These are phyloP conservation scores for Drosophila mauritiana DNA, from an alignment of 1,140 invertebrate genomes.

Conservation along the genomic window DNA sequence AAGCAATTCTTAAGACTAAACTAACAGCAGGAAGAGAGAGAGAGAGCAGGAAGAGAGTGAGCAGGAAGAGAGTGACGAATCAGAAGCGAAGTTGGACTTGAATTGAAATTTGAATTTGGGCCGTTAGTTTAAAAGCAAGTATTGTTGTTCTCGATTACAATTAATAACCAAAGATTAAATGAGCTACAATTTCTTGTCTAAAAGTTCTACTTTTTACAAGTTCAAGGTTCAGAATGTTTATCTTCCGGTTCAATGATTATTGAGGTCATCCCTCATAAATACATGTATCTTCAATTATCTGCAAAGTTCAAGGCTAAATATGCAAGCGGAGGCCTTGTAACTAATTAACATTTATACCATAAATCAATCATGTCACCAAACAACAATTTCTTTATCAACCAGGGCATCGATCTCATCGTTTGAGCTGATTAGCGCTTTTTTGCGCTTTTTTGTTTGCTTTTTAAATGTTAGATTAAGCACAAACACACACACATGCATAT, in stretches of 20 bases:
- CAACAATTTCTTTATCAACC: constrained; percentile 11
- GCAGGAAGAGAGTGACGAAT: constrained; percentile 31
- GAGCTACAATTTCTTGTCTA: not conserved
- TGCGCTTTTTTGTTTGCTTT: constrained; percentile 19
- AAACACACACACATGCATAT: not conserved
- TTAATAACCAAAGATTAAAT: not conserved
- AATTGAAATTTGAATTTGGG: constrained; percentile 37
- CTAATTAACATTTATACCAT: constrained; percentile 4
- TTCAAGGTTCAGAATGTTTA: not conserved
- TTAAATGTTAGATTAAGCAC: constrained; percentile 10
- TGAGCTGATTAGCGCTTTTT: constrained; percentile 16
- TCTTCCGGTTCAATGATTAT: not conserved
- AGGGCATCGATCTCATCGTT: constrained; percentile 23
- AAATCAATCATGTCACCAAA: constrained; percentile 12
- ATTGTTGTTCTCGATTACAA: not conserved
- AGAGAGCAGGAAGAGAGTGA: not conserved
- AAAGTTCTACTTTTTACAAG: not conserved
- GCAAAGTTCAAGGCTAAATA: constrained; percentile 22
- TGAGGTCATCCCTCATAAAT: not conserved
- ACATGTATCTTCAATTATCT: not conserved
- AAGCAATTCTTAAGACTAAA: not conserved
- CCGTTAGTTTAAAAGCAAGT: constrained; percentile 22
- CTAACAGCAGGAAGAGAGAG: constrained; percentile 25
- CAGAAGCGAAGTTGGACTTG: constrained; percentile 42
- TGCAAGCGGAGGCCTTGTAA: constrained; percentile 1